Evolutionary conservation across 2,888 invertebrate genomes (phyloP), one percentile per base, ranked within the genome.

Genomic region (Shargacucullia verbasci): DNA sequence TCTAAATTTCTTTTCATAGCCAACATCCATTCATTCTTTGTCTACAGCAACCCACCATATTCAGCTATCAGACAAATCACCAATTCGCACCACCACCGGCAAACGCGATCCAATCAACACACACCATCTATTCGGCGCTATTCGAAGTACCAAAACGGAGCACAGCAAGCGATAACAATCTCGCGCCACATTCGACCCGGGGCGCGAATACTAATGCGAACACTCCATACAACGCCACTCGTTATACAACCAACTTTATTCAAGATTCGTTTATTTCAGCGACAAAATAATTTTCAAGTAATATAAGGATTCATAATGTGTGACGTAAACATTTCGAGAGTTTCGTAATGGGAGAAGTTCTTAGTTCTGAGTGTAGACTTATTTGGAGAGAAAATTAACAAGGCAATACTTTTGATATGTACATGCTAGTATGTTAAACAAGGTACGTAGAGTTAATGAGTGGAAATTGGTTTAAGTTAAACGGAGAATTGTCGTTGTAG

Each of bases 151-250:
- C 64, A 63, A 72, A 74, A 68, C 70, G 70, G 79, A 81, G 77
- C 67, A 60, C 59, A 69, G 67, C 73, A 68, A 55, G 54, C 76
- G 83, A 84, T 85, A 86, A 84, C 83, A 85, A 85, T 85, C 85
- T 78, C 70, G 74, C 71, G 75, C 74, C 78, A 76, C 79, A 82
- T 79, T 80, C 76, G 78, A 72, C 71, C 76, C 72, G 64, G 49
- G 75, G 66, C 65, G 68, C 79, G 83, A 79, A 84, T 83, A 79
- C 82, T 82, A 84, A 84, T 83, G 81, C 64, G 77, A 73, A 56
- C 59, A 69, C 78, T 76, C 78, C 80, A 80, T 81, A 80, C 73
- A 67, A 70, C 73, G 59, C 59, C 65, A 57, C 73, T 78, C 79
- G 79, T 78, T 82, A 79, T 69, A 73, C 75, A 70, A 71, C 72